Conservation (phyloP, 1,140 invertebrate genomes). For the Tetraneura akinire region DNA sequence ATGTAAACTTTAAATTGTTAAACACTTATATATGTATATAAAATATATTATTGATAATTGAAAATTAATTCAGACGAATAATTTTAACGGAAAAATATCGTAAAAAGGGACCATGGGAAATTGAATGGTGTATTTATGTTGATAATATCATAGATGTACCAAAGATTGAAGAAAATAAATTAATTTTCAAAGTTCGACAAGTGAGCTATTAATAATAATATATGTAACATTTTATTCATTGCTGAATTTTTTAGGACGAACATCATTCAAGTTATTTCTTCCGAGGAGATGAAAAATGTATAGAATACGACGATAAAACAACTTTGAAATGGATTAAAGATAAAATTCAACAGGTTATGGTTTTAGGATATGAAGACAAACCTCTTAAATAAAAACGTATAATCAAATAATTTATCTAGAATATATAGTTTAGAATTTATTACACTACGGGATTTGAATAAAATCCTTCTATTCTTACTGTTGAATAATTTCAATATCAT, state of each 20-base stretch:
- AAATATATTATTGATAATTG: not conserved
- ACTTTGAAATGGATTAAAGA: conserved; percentile 71
- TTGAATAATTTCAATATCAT: conserved; percentile 1
- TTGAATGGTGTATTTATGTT: conserved; percentile 75
- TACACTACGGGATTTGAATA: not conserved
- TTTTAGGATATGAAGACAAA: conserved; percentile 70
- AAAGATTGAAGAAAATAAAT: conserved; percentile 65
- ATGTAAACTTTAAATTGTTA: not conserved
- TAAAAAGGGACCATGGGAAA: conserved; percentile 73
- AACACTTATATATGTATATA: not conserved
- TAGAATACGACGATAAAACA: conserved; percentile 66
- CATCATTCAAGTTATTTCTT: conserved; percentile 49
- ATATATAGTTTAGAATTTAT: conserved; percentile 26
- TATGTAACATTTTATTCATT: not conserved
- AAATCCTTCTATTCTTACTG: not conserved
- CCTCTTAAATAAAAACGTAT: conserved; percentile 54
- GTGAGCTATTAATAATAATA: conserved; percentile 59
- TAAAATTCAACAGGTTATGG: conserved; percentile 74
- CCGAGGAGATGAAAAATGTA: conserved; percentile 65
- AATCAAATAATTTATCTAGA: not conserved
- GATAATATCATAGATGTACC: conserved; percentile 75
- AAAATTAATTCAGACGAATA: conserved; percentile 66
- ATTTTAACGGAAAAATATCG: conserved; percentile 72
- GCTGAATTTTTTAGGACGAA: conserved; percentile 56
- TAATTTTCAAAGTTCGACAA: conserved; percentile 75